Evolutionary conservation across 1,140 invertebrate genomes (phyloP).

Genomic region (Hypsibius dujardini): DNA sequence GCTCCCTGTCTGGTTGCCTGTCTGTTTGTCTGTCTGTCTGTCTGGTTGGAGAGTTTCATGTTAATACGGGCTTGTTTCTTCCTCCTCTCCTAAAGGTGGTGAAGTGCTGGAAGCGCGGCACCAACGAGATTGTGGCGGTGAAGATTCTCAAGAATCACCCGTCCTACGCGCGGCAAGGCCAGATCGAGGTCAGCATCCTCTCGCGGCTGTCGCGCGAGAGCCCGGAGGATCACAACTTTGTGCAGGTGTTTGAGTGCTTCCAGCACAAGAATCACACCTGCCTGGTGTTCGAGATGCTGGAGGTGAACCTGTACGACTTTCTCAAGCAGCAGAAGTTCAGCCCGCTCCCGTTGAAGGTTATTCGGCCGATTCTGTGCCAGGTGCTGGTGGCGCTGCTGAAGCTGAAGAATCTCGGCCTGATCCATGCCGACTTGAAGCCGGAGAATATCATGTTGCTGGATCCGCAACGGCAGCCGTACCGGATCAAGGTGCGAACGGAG

Average conservation of each 20-base stretch:
- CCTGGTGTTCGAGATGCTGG: conserved; percentile 98
- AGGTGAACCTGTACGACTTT: conserved; percentile 99
- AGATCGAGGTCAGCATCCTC: conserved; percentile 96
- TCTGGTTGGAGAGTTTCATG: not conserved
- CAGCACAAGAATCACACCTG: conserved; percentile 99
- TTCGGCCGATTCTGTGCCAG: conserved; percentile 94
- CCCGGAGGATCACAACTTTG: conserved; percentile 94
- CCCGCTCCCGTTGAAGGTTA: conserved; percentile 89
- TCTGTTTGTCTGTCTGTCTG: too few relatives aligned
- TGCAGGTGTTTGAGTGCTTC: conserved; percentile 97
- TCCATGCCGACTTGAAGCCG: conserved; percentile 97
- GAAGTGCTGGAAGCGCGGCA: conserved; percentile 99
- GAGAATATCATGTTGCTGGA: conserved; percentile 99
- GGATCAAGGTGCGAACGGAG: conserved; percentile 34
- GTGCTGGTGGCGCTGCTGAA: conserved; percentile 93
- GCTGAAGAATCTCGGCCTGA: conserved; percentile 92
- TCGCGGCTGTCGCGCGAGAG: conserved; percentile 94
- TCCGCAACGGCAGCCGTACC: conserved; percentile 83
- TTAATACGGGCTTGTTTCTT: not conserved
- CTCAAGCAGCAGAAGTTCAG: conserved; percentile 99
- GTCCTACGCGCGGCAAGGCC: conserved; percentile 95
- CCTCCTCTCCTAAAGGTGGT: conserved; percentile 51
- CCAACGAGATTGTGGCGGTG: conserved; percentile 97
- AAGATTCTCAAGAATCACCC: conserved; percentile 99
- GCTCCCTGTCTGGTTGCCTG: too few relatives aligned